Conservation (phyloP, 2,113 vertebrate species). For the Lepisosteus oculatus region DNA sequence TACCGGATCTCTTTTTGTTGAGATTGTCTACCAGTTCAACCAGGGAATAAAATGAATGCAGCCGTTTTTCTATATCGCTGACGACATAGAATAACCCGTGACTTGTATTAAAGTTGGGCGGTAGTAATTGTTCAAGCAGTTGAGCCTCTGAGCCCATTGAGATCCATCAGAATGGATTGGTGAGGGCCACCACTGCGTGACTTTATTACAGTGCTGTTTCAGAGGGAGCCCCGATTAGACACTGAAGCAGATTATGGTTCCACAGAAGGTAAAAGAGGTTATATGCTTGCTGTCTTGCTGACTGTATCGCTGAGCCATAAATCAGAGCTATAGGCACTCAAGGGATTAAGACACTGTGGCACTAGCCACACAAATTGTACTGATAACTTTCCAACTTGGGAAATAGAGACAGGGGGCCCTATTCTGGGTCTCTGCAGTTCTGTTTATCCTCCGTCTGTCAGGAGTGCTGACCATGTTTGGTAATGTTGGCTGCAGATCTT, state of each 20-base stretch:
- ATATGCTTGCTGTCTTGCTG: constrained; percentile 24
- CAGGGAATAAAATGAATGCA: background rate
- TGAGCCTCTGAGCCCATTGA: too few species aligned
- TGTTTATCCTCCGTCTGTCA: constrained; percentile 64
- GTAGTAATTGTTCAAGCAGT: too few species aligned
- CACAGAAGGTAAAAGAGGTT: background rate
- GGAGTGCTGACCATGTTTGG: constrained; percentile 68
- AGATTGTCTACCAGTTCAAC: background rate
- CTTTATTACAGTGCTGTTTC: background rate
- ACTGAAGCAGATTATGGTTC: background rate
- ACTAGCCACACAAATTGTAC: constrained; percentile 3
- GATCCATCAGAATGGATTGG: too few species aligned
- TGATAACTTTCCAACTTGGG: constrained; percentile 11
- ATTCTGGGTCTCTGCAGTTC: constrained; percentile 29
- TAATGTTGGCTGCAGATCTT: constrained; percentile 51
- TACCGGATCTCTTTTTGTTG: too few species aligned
- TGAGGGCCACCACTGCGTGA: too few species aligned
- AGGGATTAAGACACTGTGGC: constrained; percentile 5
- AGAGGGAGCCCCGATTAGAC: constrained; percentile 8
- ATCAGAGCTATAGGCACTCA: constrained; percentile 8
- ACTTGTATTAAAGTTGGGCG: too few species aligned
- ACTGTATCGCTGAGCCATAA: constrained; percentile 12
- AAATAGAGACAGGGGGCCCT: constrained; percentile 20
- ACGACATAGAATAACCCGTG: too few species aligned
- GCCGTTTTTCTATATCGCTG: background rate